These are phyloP conservation scores for Ommatoiulus sabulosus DNA, from an alignment of 2,888 invertebrate genomes.

Conservation along the genomic window DNA sequence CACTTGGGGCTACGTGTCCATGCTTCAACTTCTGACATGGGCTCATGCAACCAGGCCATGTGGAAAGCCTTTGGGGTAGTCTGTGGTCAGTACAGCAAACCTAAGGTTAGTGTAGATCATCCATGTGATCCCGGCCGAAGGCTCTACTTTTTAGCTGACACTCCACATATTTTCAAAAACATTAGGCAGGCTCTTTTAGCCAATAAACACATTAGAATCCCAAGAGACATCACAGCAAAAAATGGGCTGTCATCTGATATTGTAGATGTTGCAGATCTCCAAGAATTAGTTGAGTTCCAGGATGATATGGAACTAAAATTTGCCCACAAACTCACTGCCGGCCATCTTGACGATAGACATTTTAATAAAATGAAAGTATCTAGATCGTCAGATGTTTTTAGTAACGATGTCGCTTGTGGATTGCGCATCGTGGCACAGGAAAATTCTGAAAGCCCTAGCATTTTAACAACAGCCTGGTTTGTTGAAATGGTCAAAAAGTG, in stretches of 20 bases:
- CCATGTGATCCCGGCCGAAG: background rate
- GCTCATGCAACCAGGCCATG: constrained; percentile 1
- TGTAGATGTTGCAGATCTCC: background rate
- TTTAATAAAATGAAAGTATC: constrained; percentile 53
- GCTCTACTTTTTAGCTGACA: background rate
- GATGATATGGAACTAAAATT: constrained; percentile 26
- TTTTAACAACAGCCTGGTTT: constrained; percentile 50
- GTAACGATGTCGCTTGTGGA: background rate
- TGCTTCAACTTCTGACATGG: background rate
- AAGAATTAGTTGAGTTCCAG: constrained; percentile 7
- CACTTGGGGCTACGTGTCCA: background rate
- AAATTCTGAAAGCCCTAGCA: background rate
- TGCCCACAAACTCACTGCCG: background rate
- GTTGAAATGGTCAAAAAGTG: constrained; percentile 27
- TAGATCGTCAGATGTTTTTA: background rate
- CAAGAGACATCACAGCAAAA: background rate
- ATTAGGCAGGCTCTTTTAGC: background rate
- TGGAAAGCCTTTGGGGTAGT: constrained; percentile 53
- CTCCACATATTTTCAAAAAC: background rate
- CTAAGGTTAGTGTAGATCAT: constrained; percentile 19
- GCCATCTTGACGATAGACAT: background rate
- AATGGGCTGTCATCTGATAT: background rate
- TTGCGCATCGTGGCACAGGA: background rate
- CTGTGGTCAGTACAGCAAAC: background rate
- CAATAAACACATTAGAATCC: constrained; percentile 12